These are phyloP conservation scores for Diarsia mendica DNA, from an alignment of 2,888 invertebrate genomes.

Conservation along the genomic window DNA sequence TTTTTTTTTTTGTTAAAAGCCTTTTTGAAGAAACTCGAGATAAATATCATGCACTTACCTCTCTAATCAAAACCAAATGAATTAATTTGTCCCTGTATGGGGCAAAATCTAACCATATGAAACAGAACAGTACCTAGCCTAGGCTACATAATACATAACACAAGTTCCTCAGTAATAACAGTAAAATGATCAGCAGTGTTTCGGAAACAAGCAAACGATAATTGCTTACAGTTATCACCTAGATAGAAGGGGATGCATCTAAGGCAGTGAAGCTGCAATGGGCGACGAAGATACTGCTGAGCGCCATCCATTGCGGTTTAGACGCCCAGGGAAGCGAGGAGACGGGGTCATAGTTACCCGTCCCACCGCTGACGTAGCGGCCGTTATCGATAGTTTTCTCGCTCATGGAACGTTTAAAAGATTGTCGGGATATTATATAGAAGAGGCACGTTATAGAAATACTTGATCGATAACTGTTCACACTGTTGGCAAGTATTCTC, in stretches of 20 bases:
- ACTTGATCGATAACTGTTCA: not conserved
- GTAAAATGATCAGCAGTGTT: constrained; percentile 57
- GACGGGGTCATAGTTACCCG: not conserved
- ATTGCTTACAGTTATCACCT: constrained; percentile 56
- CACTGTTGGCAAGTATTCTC: not conserved
- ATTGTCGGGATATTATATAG: not conserved
- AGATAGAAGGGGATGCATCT: constrained; percentile 33
- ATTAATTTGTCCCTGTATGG: not conserved
- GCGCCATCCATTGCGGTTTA: constrained; percentile 47
- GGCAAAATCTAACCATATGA: not conserved
- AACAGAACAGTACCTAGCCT: not conserved
- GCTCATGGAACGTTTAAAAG: not conserved
- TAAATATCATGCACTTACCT: not conserved
- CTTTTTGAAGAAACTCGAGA: not conserved
- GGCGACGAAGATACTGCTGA: constrained; percentile 39
- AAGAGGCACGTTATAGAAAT: not conserved
- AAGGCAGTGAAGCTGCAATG: constrained; percentile 15
- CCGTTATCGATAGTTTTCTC: not conserved
- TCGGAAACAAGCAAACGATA: constrained; percentile 57
- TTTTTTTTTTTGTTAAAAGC: not conserved
- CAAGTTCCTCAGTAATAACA: constrained; percentile 53
- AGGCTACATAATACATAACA: not conserved
- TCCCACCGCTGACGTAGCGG: not conserved
- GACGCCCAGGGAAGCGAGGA: not conserved
- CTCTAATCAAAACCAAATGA: not conserved